phyloP scores from a whole-genome alignment of 2,797 vertebrate species.

The Manis javanica region DNA sequence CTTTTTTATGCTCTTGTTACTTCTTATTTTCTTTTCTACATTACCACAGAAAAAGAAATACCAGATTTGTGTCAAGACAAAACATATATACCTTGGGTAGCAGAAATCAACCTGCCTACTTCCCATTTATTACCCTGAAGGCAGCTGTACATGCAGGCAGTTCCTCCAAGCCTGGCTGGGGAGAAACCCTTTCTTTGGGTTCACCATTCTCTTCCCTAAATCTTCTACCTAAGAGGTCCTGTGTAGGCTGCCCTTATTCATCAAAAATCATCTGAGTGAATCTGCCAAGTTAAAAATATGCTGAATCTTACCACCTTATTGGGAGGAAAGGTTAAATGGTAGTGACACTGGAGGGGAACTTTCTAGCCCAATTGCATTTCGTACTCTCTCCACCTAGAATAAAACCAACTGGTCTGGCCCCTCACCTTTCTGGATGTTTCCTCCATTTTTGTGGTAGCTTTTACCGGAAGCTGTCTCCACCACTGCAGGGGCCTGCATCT shows the following conservation, averaged over 20 bases:
- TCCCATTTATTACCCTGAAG: neutral
- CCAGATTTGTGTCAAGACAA: neutral
- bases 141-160: neutral
- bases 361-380: neutral
- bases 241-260: neutral
- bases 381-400: neutral
- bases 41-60: neutral
- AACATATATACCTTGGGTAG: neutral
- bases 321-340: neutral
- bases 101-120: neutral
- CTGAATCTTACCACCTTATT: neutral
- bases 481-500: conserved; percentile 42
- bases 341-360: neutral
- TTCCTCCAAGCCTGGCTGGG: neutral
- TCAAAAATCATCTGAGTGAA: neutral
- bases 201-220: neutral
- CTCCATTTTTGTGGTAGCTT: neutral
- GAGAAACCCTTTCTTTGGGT: neutral
- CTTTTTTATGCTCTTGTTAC: neutral
- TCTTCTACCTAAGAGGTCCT: neutral
- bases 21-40: conserved; percentile 28
- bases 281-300: neutral
- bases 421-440: conserved; percentile 61
- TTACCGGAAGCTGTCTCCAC: neutral
- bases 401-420: neutral